Conservation (phyloP, 2,113 vertebrate genomes). For the Dicaeum eximium region DNA sequence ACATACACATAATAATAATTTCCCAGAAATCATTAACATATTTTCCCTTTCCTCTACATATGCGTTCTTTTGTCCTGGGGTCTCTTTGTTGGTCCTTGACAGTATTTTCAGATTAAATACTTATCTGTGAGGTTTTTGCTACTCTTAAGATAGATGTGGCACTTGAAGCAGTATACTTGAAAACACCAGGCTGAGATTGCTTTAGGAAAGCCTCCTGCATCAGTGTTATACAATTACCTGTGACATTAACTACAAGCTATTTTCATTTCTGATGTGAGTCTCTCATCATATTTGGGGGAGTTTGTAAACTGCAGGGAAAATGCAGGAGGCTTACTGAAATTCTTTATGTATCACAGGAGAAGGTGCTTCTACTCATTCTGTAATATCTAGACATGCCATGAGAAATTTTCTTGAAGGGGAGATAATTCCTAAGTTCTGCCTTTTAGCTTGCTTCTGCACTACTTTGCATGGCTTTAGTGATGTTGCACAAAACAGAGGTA, state of each 20-base stretch:
- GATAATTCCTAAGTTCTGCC: background rate
- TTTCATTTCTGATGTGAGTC: background rate
- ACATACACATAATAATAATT: background rate
- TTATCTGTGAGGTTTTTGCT: background rate
- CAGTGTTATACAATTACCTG: background rate
- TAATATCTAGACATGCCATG: background rate
- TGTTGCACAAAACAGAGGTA: background rate
- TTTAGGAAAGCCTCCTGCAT: background rate
- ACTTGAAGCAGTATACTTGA: background rate
- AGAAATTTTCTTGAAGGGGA: background rate
- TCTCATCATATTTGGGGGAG: background rate
- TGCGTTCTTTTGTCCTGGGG: rapidly evolving
- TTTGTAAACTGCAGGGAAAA: background rate
- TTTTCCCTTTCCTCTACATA: background rate
- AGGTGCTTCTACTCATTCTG: background rate
- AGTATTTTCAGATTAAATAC: background rate
- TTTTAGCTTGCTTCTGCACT: background rate
- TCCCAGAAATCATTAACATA: background rate
- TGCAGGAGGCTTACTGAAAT: background rate
- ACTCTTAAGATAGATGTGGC: rapidly evolving
- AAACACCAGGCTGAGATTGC: background rate
- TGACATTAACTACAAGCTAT: background rate
- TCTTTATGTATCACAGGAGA: rapidly evolving
- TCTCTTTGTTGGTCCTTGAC: background rate
- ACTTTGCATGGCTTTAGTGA: background rate